Evolutionary conservation across 2,113 vertebrate species (phyloP).

Genomic region (Ciconia boyciana): DNA sequence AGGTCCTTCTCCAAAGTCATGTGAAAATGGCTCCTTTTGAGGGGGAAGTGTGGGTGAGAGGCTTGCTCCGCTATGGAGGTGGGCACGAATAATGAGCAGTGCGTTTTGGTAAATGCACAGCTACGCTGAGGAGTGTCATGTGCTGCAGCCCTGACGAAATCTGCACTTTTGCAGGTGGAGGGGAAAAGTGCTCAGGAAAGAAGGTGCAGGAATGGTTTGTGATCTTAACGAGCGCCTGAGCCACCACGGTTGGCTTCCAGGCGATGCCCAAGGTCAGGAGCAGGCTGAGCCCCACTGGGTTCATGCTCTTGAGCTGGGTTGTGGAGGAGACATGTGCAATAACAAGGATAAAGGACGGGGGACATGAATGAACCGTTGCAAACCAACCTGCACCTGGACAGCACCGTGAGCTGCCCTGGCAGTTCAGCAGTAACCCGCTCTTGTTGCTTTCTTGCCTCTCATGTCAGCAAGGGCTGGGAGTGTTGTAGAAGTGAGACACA

Average conservation of each 20-base stretch:
- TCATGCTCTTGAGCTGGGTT: background rate
- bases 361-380: background rate
- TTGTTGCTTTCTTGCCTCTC: background rate
- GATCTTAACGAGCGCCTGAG: background rate
- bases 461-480: background rate
- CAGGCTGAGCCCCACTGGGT: background rate
- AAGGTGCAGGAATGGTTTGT: background rate
- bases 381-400: background rate
- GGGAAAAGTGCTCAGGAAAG: background rate
- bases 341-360: background rate
- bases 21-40: background rate
- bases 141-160: background rate
- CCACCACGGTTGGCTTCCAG: rapidly evolving
- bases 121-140: too few species aligned
- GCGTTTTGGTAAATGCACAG: background rate
- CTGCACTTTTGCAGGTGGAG: background rate
- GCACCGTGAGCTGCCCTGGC: background rate
- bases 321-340: rapidly evolving
- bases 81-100: background rate
- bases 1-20: background rate
- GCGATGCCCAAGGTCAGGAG: background rate
- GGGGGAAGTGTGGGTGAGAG: background rate
- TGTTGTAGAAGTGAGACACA: background rate
- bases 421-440: background rate
- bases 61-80: background rate